phyloP scores from a whole-genome alignment of 1,140 invertebrate genomes.

The Caenorhabditis tropicalis region DNA sequence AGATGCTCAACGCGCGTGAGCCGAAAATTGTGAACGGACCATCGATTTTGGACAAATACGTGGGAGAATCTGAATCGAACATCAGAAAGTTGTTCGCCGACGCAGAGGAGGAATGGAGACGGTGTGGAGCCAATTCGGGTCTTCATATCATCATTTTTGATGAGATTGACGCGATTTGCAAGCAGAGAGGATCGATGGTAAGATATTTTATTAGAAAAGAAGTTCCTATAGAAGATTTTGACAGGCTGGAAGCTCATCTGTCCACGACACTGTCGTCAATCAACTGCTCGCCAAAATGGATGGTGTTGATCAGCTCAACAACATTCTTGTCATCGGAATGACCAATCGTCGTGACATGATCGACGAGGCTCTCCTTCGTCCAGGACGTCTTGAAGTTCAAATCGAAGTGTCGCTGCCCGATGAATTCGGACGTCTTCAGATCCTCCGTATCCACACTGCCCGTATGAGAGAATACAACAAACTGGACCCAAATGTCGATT shows the following conservation, averaged over 20 bases:
- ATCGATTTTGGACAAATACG: conserved; percentile 98
- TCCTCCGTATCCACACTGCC: conserved; percentile 93
- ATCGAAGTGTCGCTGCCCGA: conserved; percentile 98
- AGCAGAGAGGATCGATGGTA: conserved; percentile 89
- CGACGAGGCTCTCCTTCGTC: conserved; percentile 93
- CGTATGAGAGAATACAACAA: conserved; percentile 90
- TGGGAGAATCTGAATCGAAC: conserved; percentile 99
- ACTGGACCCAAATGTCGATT: conserved; percentile 86
- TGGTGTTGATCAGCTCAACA: conserved; percentile 97
- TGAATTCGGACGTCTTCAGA: conserved; percentile 89
- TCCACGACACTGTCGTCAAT: conserved; percentile 99
- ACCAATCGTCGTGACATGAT: conserved; percentile 97
- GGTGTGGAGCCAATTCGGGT: conserved; percentile 89
- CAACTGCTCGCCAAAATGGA: conserved; percentile 98
- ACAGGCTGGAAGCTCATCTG: conserved; percentile 78
- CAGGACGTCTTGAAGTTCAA: conserved; percentile 95
- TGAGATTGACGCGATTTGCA: conserved; percentile 99
- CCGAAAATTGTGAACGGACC: conserved; percentile 99
- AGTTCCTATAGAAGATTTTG: too few species aligned
- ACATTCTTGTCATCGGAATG: conserved; percentile 94
- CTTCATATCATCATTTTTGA: conserved; percentile 99
- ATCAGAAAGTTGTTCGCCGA: conserved; percentile 94
- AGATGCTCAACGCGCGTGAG: conserved; percentile 97
- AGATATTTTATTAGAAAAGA: neutral
- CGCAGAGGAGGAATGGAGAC: conserved; percentile 97